Evolutionary conservation across 1,140 invertebrate species (phyloP).

Genomic region (Drosophila lowei): DNA sequence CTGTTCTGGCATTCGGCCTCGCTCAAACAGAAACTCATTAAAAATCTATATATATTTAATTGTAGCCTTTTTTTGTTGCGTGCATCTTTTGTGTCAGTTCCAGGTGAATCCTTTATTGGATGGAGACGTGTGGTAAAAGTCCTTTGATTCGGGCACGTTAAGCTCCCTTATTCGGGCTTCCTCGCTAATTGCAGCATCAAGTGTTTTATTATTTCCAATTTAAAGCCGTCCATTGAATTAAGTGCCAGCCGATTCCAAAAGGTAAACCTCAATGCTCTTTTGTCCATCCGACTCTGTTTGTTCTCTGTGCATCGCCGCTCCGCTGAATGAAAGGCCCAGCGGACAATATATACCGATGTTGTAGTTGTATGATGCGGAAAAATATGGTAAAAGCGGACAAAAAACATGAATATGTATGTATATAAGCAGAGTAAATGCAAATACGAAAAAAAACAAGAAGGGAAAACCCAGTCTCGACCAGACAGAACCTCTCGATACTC

Average conservation of each 20-base stretch:
- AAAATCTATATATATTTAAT: not conserved
- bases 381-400: conserved; percentile 14
- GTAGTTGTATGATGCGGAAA: conserved; percentile 22
- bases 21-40: conserved; percentile 10
- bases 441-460: conserved; percentile 34
- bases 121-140: conserved; percentile 10
- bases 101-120: conserved; percentile 1
- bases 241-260: conserved; percentile 27
- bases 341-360: not conserved
- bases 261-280: conserved; percentile 33
- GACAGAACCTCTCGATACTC: conserved; percentile 25
- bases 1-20: not conserved
- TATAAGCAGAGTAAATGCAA: conserved; percentile 56
- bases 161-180: conserved; percentile 21
- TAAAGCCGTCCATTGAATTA: conserved; percentile 37
- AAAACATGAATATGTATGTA: conserved; percentile 43
- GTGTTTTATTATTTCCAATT: conserved; percentile 43
- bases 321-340: conserved; percentile 24
- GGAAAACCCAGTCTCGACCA: conserved; percentile 16
- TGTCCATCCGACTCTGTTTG: conserved; percentile 6
- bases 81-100: conserved; percentile 8
- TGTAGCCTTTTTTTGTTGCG: conserved; percentile 25
- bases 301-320: conserved; percentile 31
- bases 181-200: conserved; percentile 37
- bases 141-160: conserved; percentile 27